Evolutionary conservation across 2,888 invertebrate species (phyloP), one percentile per base, ranked within the genome.

Genomic region (Papilio demoleus): DNA sequence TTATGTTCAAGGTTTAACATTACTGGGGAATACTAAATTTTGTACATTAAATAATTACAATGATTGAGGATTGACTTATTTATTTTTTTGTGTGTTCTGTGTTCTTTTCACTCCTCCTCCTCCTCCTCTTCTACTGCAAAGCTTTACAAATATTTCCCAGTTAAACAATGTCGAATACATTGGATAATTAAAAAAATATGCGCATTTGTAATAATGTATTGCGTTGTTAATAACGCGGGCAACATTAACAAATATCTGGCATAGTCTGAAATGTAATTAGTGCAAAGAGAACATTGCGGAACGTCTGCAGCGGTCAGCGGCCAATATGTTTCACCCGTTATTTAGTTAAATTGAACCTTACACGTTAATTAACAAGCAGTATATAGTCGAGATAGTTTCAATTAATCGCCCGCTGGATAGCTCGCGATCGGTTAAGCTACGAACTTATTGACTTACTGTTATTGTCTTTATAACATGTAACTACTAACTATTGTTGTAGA

Each of bases 231-330:
- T 17, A n/a, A 31, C 31, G 11, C 53, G 31, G 17, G 17, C 11
- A 31, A 56, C 53, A 56, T 56, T 31, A 56, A 31, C 53, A 56
- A 56, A 56, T 56, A 31, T 9, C 53, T 56, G 27, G 53, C 31
- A 53, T 59, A 19, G 22, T 63, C 40, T 65, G 1, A 27, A 65
- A 65, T 65, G 53, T 65, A 65, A 65, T 65, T 65, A 65, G 27
- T 27, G 56, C 65, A 31, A 42, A 65, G 24, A 8, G 65, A 3
- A 31, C 65, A 56, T 65, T 65, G 40, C 40, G 40, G 14, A 27
- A 65, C 56, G 65, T 65, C 65, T 40, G 19, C 36, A 38, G 65
- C 31, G 65, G 65, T 56, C 56, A 56, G 56, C 31, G 19, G 40
- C 40, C 65, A 65, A 56, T 56, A 56, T 65, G 42, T 65, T 40